These are phyloP conservation scores for Eustalomyia histrio DNA, from an alignment of 2,888 invertebrate genomes.

Conservation along the genomic window DNA sequence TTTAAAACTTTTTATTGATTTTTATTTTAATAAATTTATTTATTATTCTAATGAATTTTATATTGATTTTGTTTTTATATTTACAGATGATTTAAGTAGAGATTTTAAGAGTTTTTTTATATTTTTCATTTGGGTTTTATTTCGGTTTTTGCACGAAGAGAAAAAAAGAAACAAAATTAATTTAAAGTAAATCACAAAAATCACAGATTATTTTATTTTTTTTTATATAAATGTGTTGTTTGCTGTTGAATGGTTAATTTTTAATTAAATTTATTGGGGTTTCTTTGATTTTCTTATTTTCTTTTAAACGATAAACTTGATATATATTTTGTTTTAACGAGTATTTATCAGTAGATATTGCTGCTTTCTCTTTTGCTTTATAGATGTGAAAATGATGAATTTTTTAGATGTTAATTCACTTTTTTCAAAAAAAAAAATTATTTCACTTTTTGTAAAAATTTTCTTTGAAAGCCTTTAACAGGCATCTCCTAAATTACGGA, in stretches of 20 bases:
- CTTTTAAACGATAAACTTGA: too few relatives aligned
- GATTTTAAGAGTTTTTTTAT: slow-evolving; percentile 22
- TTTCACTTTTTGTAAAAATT: not conserved
- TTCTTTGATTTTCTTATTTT: not conserved
- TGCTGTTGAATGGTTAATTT: not conserved
- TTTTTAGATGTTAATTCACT: not conserved
- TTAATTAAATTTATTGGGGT: too few relatives aligned
- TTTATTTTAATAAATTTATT: slow-evolving; percentile 1
- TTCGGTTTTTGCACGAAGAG: slow-evolving; percentile 41
- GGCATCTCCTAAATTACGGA: not conserved
- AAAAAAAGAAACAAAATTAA: slow-evolving; percentile 56
- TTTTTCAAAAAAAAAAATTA: not conserved
- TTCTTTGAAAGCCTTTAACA: slow-evolving; percentile 1
- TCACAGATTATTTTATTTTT: slow-evolving; percentile 69
- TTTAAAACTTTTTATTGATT: slow-evolving; percentile 40
- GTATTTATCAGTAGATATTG: slow-evolving; percentile 10
- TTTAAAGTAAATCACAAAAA: slow-evolving; percentile 70
- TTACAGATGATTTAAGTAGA: slow-evolving; percentile 27
- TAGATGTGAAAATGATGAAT: slow-evolving; percentile 14
- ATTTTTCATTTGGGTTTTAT: slow-evolving; percentile 23
- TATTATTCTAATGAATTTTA: slow-evolving; percentile 18
- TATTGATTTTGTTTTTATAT: slow-evolving; percentile 9
- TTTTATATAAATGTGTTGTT: slow-evolving; percentile 39
- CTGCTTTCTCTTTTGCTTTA: slow-evolving; percentile 2
- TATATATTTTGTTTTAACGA: slow-evolving; percentile 2